phyloP scores from a whole-genome alignment of 2,113 vertebrate genomes.

The Oncorhynchus mykiss region DNA sequence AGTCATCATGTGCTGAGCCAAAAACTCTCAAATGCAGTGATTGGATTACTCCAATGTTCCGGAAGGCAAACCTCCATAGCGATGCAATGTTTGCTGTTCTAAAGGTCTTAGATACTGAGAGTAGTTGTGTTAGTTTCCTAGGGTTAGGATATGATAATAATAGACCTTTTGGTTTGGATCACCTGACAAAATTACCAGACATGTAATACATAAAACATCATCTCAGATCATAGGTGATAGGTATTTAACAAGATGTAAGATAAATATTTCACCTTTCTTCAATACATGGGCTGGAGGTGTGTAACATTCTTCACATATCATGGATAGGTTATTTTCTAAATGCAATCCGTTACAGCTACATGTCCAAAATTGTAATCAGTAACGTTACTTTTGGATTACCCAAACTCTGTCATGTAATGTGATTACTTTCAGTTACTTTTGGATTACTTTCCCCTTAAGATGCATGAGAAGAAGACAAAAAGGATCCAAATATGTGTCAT shows the following conservation, averaged over 20 bases:
- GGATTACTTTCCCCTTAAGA: too few species aligned
- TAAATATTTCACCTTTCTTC: neutral
- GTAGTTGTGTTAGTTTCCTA: neutral
- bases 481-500: too few species aligned
- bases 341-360: too few species aligned
- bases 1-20: slow-evolving; percentile 28
- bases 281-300: neutral
- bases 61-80: slow-evolving; percentile 15
- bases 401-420: too few species aligned
- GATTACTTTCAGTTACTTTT: too few species aligned
- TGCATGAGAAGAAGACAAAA: too few species aligned
- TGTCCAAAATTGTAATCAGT: too few species aligned
- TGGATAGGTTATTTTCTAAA: neutral
- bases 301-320: neutral
- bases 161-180: neutral
- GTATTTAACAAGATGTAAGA: neutral
- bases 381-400: too few species aligned
- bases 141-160: too few species aligned
- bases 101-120: neutral
- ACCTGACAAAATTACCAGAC: neutral
- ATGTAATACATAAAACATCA: neutral
- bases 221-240: too few species aligned
- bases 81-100: slow-evolving; percentile 13
- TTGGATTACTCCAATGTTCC: slow-evolving; percentile 10
- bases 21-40: slow-evolving; percentile 14